Percentiles rank a stretch among this genome's conserved stretches.
Evolutionary conservation across 2,113 vertebrate genomes (phyloP).

Genomic region (Oncorhynchus masou): DNA sequence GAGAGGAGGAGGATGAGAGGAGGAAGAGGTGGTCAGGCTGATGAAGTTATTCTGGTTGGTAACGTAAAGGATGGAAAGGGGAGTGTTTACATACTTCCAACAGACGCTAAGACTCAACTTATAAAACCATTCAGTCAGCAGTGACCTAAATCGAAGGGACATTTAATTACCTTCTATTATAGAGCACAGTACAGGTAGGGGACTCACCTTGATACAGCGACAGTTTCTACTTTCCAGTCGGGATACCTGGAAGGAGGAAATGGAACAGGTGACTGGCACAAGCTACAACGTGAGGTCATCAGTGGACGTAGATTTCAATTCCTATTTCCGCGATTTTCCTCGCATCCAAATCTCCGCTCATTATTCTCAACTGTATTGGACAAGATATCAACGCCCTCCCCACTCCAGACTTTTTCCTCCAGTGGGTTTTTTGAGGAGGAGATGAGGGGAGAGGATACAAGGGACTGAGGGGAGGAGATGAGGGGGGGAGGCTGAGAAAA

Average conservation of each 20-base stretch:
- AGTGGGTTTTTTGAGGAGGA: neutral
- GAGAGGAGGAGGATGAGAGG: neutral
- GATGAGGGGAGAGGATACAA: neutral
- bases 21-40: neutral
- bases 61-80: too few relatives aligned
- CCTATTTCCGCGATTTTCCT: neutral
- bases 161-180: neutral
- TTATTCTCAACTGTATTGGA: too few relatives aligned
- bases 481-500: neutral
- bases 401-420: too few relatives aligned
- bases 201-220: constrained; percentile 50
- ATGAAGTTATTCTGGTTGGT: too few relatives aligned
- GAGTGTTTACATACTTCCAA: too few relatives aligned
- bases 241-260: constrained; percentile 76
- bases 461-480: neutral
- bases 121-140: too few relatives aligned
- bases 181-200: too few relatives aligned
- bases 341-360: neutral
- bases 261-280: neutral
- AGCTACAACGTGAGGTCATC: neutral
- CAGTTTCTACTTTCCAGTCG: constrained; percentile 83
- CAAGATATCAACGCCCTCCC: too few relatives aligned
- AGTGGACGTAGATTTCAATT: too few relatives aligned
- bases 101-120: too few relatives aligned
- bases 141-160: neutral